Base-by-base conservation (phyloP, 1,140 invertebrate genomes). In the Archegozetes longisetosus region DNA sequence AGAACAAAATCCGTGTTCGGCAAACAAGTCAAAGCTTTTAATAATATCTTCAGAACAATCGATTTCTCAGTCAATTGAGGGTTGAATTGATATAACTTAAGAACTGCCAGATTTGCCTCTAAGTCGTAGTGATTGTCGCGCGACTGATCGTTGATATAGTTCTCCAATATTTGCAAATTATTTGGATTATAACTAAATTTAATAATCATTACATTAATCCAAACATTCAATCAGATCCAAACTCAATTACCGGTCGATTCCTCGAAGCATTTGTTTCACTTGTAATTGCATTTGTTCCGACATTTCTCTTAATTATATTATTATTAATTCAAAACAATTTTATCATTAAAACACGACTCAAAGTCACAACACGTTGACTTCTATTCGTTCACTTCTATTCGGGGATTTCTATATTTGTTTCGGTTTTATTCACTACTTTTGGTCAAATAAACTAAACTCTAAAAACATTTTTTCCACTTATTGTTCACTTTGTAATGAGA, bases 1-100 rank as follows among this genome's bases (percentile, higher is more conserved):
- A 98, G 74, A 27, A 92, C 87, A 71, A 97, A 96, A 75, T 98
- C 93, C 20, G 91, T 91, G 67, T 96, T 88, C 9, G 93, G 93
- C 62, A 96, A 80, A 76, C 96, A 96, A 13, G 92, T 95, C 12
- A 98, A 74, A 1, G 91, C 90, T 70, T 97, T 97, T 53, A 97
- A 69, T 12, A 98, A 74, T 70, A 97, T 94, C 66, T 87, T 80
- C 48, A 77, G 78, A 3, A 86, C 87, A 22, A 94, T 84, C 53
- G 84, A 80, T 51, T 81, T 46, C 68, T 93, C 84, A 66, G 88
- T 90, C 64, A 81, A 78, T n/a, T 79, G 79, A n/a, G 89, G 88
- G 73, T 93, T 92, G 66, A 96, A 88, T 72, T 96, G 92, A 69
- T 96, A 79, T 69, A 79, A 62, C 67, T 79, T 79, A 14, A 79